A percentile compares a stretch with the other conserved stretches of the same genome.
Evolutionary conservation across 1,140 invertebrate genomes (phyloP).

Genomic region (Coptotermes formosanus): DNA sequence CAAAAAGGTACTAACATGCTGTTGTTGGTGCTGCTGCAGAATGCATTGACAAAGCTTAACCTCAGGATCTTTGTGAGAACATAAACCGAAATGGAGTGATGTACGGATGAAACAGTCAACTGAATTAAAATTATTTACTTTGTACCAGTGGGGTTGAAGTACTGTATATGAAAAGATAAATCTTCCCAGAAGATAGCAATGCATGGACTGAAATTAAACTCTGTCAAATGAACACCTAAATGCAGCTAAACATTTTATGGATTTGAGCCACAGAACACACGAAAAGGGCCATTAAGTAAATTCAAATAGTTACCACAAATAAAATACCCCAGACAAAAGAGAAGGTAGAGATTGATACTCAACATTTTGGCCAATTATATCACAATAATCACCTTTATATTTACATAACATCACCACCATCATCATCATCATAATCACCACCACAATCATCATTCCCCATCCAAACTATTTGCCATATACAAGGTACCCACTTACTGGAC

Average conservation of each 20-base stretch:
- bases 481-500: background rate
- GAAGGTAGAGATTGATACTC: background rate
- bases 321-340: constrained; percentile 3
- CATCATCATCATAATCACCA: background rate
- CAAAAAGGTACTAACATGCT: background rate
- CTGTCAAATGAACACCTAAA: background rate
- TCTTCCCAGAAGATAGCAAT: constrained; percentile 8
- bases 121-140: background rate
- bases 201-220: background rate
- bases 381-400: background rate
- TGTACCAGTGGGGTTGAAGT: background rate
- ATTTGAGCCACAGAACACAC: background rate
- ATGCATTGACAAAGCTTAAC: background rate
- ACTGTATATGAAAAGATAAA: background rate
- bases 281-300: background rate
- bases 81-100: background rate
- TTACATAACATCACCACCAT: background rate
- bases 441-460: background rate
- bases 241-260: background rate
- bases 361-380: constrained; percentile 17
- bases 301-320: constrained; percentile 9
- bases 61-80: background rate
- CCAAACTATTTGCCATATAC: background rate
- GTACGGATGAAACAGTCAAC: background rate
- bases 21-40: background rate